These are phyloP conservation scores for Lottia scabra DNA, from an alignment of 2,888 invertebrate genomes.

Conservation along the genomic window DNA sequence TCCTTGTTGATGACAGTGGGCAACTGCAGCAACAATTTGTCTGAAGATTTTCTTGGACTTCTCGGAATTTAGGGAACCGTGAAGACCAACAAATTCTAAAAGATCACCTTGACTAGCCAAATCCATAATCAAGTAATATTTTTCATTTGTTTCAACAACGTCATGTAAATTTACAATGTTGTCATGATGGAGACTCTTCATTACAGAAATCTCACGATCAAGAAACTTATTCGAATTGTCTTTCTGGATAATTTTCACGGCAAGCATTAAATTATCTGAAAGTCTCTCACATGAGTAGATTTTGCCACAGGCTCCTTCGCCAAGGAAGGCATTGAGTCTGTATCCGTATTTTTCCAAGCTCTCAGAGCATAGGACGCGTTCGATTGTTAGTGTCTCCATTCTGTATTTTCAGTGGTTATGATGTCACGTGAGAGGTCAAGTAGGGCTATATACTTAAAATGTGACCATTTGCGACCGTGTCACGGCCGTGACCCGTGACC, in stretches of 20 bases:
- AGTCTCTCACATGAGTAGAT: neutral
- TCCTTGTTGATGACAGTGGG: neutral
- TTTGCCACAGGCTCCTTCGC: conserved; percentile 3
- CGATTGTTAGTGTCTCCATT: neutral
- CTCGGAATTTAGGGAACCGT: neutral
- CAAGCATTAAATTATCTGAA: neutral
- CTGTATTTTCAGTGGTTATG: neutral
- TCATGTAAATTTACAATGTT: neutral
- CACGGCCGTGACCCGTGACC: neutral
- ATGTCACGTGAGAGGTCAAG: neutral
- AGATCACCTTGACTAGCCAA: conserved; percentile 3
- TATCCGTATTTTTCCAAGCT: neutral
- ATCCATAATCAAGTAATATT: conserved; percentile 1
- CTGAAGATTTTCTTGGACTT: conserved; percentile 2
- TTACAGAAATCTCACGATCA: neutral
- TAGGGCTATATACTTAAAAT: neutral
- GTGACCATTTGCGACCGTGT: neutral
- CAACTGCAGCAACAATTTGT: conserved; percentile 3
- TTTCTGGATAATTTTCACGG: neutral
- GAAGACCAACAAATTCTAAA: conserved; percentile 1
- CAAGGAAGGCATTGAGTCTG: neutral
- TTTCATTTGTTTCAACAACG: neutral
- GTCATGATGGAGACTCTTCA: neutral
- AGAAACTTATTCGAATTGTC: neutral
- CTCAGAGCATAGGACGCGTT: neutral